These are phyloP conservation scores for Enoplosus armatus DNA, from an alignment of 2,797 vertebrate species.

Conservation along the genomic window DNA sequence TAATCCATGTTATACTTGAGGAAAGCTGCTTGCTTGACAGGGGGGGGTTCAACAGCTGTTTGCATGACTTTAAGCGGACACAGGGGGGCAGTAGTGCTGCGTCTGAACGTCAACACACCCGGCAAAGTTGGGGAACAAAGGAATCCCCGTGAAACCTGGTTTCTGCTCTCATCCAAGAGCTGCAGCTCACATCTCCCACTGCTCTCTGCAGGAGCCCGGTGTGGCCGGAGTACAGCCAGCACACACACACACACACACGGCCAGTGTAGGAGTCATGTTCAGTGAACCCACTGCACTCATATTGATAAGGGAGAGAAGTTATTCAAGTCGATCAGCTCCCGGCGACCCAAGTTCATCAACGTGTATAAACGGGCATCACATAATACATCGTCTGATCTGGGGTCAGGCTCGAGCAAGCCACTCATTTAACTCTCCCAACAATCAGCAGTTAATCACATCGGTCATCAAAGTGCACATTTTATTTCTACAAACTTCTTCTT, in stretches of 20 bases:
- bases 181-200: slow-evolving; percentile 31
- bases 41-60: slow-evolving; percentile 58
- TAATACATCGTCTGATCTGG: not conserved
- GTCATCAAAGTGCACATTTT: not conserved
- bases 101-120: slow-evolving; percentile 28
- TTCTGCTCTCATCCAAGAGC: slow-evolving; percentile 40
- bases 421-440: not conserved
- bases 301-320: not conserved
- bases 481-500: not conserved
- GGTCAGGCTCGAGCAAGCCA: too few species aligned
- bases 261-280: too few species aligned
- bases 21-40: slow-evolving; percentile 46
- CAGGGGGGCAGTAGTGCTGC: slow-evolving; percentile 76
- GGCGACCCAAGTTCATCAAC: not conserved
- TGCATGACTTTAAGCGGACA: slow-evolving; percentile 40
- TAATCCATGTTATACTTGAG: slow-evolving; percentile 50
- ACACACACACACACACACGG: not conserved
- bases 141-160: slow-evolving; percentile 72
- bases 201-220: slow-evolving; percentile 16
- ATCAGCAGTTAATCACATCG: not conserved
- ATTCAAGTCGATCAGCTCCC: not conserved
- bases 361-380: not conserved
- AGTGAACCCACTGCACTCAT: not conserved
- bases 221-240: not conserved
- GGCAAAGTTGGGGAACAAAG: slow-evolving; percentile 79